phyloP scores from a whole-genome alignment of 1,140 invertebrate genomes.

The Drosophila nigrodunni region DNA sequence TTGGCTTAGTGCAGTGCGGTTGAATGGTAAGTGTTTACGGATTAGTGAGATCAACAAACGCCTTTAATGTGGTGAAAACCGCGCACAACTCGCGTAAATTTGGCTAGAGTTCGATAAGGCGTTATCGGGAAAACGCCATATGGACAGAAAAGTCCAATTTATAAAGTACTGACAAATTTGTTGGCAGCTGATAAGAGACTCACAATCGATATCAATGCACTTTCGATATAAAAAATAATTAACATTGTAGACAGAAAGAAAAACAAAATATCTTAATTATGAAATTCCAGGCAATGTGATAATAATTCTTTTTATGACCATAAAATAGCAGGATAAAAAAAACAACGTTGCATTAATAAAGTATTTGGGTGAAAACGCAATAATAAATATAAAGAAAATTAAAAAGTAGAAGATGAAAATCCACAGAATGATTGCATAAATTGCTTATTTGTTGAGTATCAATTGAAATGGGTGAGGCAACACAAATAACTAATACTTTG shows the following conservation, averaged over 20 bases:
- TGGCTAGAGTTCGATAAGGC: constrained; percentile 21
- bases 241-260: constrained; percentile 11
- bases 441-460: constrained; percentile 60
- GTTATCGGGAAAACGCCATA: constrained; percentile 47
- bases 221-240: constrained; percentile 50
- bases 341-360: not conserved
- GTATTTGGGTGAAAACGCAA: no score
- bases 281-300: constrained; percentile 35
- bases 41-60: constrained; percentile 24
- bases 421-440: constrained; percentile 36
- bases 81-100: not conserved
- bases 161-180: constrained; percentile 29
- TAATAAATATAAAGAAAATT: not conserved
- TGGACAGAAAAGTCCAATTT: constrained; percentile 41
- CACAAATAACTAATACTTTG: constrained; percentile 19
- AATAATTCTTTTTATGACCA: constrained; percentile 52
- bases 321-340: constrained; percentile 46
- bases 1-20: not conserved
- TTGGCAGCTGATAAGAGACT: constrained; percentile 48
- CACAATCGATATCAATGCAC: constrained; percentile 53
- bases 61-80: not conserved
- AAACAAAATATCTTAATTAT: constrained; percentile 39
- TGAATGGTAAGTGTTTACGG: constrained; percentile 22
- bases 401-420: constrained; percentile 10
- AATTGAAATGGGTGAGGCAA: constrained; percentile 8